Percentiles rank a stretch among this genome's conserved stretches.
Conservation (phyloP, 2,888 invertebrate genomes). For the Pachydiplax longipennis region DNA sequence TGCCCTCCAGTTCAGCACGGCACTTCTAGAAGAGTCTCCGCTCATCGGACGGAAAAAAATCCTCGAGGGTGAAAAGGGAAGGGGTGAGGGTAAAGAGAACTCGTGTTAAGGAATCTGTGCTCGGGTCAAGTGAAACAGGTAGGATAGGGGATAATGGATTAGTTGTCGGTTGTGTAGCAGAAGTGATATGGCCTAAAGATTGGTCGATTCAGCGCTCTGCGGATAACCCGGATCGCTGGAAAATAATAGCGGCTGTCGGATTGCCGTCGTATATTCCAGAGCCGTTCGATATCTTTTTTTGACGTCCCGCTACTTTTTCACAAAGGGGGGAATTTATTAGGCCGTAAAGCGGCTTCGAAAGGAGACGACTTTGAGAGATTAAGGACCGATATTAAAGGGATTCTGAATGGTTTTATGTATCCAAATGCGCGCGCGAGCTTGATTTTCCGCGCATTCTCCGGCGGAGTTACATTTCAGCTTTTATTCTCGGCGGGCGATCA, state of each 20-base stretch:
- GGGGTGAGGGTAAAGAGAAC: neutral
- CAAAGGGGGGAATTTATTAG: neutral
- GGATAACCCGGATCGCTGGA: neutral
- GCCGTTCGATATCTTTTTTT: neutral
- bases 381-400: neutral
- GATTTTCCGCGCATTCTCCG: too few relatives aligned
- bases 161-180: conserved; percentile 5
- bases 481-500: too few relatives aligned
- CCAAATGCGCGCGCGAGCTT: neutral
- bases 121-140: neutral
- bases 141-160: conserved; percentile 8
- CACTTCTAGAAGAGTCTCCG: neutral
- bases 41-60: neutral
- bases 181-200: conserved; percentile 13
- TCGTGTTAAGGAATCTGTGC: neutral
- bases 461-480: too few relatives aligned
- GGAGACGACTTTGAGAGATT: neutral
- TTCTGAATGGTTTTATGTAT: neutral
- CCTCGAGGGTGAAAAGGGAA: neutral
- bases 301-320: neutral
- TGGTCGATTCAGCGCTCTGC: neutral
- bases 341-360: neutral
- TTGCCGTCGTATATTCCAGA: neutral
- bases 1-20: neutral
- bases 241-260: neutral